Conservation (phyloP, 2,113 vertebrate genomes). For the Phalacrocorax pelagicus region DNA sequence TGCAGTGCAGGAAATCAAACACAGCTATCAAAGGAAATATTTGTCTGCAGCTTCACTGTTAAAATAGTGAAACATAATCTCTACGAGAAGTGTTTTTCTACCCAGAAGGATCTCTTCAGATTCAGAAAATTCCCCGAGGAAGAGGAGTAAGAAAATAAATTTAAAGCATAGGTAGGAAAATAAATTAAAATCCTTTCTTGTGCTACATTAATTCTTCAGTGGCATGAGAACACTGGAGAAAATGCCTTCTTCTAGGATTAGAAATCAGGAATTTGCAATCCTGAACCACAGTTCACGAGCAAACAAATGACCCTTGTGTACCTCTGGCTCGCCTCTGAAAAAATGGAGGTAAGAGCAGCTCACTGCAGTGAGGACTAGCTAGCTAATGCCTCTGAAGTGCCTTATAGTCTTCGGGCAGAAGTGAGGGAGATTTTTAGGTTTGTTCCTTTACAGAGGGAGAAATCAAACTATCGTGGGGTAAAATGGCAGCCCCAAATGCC, state of each 20-base stretch:
- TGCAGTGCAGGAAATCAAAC: not conserved
- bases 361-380: not conserved
- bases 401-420: not conserved
- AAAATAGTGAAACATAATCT: not conserved
- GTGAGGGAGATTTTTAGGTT: not conserved
- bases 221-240: not conserved
- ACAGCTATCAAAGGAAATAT: not conserved
- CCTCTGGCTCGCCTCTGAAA: not conserved
- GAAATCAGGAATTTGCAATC: not conserved
- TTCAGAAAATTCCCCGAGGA: not conserved
- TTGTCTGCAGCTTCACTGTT: not conserved
- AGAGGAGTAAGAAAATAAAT: not conserved
- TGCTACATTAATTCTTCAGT: not conserved
- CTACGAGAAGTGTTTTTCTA: not conserved
- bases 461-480: not conserved
- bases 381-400: not conserved
- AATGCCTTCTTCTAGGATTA: not conserved
- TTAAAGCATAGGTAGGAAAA: not conserved
- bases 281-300: not conserved
- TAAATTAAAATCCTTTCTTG: not conserved
- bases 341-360: not conserved
- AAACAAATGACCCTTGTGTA: not conserved
- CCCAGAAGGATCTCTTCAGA: not conserved
- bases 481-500: not conserved
- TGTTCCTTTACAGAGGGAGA: not conserved